Conservation (phyloP, 1,140 invertebrate species). For the Agrilus planipennis region DNA sequence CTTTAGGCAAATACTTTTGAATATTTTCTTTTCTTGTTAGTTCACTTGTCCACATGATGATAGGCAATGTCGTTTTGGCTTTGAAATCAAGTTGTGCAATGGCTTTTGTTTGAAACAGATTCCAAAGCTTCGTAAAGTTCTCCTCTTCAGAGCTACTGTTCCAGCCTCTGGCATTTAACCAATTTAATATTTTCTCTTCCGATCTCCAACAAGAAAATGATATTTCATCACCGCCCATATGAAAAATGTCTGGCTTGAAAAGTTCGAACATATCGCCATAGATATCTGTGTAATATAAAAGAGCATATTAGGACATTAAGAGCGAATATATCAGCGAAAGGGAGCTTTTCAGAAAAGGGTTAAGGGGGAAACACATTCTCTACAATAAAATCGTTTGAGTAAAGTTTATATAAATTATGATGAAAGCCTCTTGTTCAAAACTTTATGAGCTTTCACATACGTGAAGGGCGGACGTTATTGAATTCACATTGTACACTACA, state of each 20-base stretch:
- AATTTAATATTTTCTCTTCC: constrained; percentile 49
- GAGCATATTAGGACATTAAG: neutral
- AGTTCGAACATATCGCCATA: constrained; percentile 38
- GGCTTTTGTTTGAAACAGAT: constrained; percentile 58
- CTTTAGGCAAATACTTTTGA: constrained; percentile 52
- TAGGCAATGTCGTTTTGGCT: constrained; percentile 43
- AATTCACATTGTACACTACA: no score
- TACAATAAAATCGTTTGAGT: no score
- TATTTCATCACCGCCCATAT: constrained; percentile 82
- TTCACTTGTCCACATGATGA: constrained; percentile 73
- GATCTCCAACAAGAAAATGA: constrained; percentile 64
- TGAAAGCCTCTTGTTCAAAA: no score
- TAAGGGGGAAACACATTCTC: no score
- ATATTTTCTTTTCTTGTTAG: constrained; percentile 55
- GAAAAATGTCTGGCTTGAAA: constrained; percentile 66
- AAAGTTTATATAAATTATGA: no score
- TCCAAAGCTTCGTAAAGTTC: constrained; percentile 64
- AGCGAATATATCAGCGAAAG: no score
- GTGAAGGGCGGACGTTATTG: no score
- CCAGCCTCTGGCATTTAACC: constrained; percentile 55
- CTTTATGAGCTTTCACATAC: no score
- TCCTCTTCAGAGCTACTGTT: constrained; percentile 39
- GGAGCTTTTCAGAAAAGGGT: no score
- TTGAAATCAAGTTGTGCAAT: constrained; percentile 44
- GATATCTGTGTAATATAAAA: constrained; percentile 20